Conservation (phyloP, 35 echinoderm and acorn worm genomes). For the Acanthaster planci region DNA sequence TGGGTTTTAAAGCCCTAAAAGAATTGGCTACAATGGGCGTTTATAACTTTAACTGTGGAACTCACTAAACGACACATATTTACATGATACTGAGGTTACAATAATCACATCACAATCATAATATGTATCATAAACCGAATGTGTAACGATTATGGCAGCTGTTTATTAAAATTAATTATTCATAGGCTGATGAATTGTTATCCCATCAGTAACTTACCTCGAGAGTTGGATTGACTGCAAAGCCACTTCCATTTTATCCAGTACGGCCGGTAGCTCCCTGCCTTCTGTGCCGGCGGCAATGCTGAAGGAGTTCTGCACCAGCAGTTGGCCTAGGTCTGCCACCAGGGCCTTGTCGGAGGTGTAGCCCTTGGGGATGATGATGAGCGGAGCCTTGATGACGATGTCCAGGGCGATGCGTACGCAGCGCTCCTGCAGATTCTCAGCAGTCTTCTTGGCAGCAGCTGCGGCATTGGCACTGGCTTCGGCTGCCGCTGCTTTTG, state of each 20-base stretch:
- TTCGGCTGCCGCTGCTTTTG: conserved; percentile 50
- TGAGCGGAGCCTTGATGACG: conserved; percentile 85
- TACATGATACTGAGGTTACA: no score
- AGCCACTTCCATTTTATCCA: conserved; percentile 80
- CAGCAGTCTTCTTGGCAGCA: conserved; percentile 55
- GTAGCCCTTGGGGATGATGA: conserved; percentile 83
- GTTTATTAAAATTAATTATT: not conserved
- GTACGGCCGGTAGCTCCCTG: conserved; percentile 58
- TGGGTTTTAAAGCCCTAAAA: no score
- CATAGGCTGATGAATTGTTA: not conserved
- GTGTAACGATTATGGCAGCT: not conserved
- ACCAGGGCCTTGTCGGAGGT: conserved; percentile 69
- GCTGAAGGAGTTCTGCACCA: conserved; percentile 87
- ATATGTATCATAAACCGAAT: no score
- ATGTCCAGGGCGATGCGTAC: conserved; percentile 81
- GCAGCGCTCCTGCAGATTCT: conserved; percentile 66
- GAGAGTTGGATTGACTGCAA: conserved; percentile 80
- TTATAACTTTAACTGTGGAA: no score
- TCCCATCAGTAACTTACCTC: conserved; percentile 64
- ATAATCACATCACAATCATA: no score
- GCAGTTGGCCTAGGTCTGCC: conserved; percentile 83
- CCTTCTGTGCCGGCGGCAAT: conserved; percentile 67
- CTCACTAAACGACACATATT: no score
- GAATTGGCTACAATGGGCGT: no score
- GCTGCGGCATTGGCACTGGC: conserved; percentile 82